A percentile compares a stretch with the other conserved stretches of the same genome.
phyloP scores from a whole-genome alignment of 2,888 invertebrate species.

The Nematopogon swammerdamellus region DNA sequence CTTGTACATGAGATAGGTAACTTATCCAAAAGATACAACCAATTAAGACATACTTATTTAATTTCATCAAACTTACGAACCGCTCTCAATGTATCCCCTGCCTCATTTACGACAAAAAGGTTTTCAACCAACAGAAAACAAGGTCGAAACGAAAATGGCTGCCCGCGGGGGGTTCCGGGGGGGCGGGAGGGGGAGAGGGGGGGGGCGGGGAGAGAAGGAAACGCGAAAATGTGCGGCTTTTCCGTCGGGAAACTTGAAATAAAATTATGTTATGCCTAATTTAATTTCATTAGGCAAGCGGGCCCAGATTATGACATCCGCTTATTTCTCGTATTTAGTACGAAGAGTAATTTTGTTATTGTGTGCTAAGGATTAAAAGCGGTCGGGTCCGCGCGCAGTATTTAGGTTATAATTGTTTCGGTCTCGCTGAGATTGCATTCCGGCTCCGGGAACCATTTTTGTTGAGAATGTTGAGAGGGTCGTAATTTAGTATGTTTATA shows the following conservation, averaged over 20 bases:
- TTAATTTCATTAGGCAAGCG: constrained; percentile 41
- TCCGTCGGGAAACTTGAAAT: neutral
- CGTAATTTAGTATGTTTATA: too few relatives aligned
- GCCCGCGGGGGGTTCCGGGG: constrained; percentile 11
- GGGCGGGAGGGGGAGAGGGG: constrained; percentile 18
- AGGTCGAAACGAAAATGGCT: constrained; percentile 1
- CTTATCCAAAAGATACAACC: too few relatives aligned
- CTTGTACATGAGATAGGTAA: too few relatives aligned
- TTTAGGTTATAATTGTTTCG: neutral
- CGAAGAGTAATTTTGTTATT: neutral
- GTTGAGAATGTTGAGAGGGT: too few relatives aligned
- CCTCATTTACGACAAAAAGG: neutral
- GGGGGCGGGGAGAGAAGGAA: constrained; percentile 19
- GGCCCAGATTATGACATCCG: constrained; percentile 27
- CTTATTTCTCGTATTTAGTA: constrained; percentile 7
- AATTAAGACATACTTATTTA: neutral
- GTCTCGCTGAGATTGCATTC: neutral
- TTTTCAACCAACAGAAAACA: neutral
- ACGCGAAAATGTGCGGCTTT: neutral
- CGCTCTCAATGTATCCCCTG: neutral
- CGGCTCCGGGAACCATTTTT: too few relatives aligned
- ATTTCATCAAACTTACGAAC: neutral
- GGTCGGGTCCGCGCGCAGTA: neutral
- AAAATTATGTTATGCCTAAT: constrained; percentile 31
- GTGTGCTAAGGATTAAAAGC: neutral